Evolutionary conservation across 2,888 invertebrate genomes (phyloP).

Genomic region (Didymodactylos carnosus): DNA sequence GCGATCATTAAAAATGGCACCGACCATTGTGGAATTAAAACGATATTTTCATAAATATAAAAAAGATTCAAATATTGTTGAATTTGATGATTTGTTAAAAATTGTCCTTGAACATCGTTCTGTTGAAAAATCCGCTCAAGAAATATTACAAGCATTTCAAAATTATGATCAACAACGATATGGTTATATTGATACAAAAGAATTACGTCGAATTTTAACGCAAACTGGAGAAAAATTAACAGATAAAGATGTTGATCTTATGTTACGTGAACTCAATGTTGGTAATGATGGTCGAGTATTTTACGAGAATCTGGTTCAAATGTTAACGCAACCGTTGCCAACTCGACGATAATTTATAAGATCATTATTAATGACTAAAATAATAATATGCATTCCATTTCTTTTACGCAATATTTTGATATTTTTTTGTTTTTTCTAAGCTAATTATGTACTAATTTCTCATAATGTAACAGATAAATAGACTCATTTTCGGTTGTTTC

Average conservation of each 20-base stretch:
- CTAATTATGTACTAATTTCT: too few species aligned
- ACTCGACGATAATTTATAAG: not conserved
- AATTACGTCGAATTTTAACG: constrained; percentile 62
- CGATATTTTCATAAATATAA: constrained; percentile 47
- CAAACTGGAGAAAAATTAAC: constrained; percentile 73
- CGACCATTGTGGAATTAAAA: constrained; percentile 69
- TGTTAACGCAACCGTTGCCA: not conserved
- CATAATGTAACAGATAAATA: too few species aligned
- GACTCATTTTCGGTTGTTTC: too few species aligned
- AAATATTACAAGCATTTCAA: constrained; percentile 67
- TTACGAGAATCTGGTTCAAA: not conserved
- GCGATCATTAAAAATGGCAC: constrained; percentile 77
- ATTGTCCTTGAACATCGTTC: constrained; percentile 69
- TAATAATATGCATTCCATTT: not conserved
- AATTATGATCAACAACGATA: constrained; percentile 47
- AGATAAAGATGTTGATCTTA: constrained; percentile 38
- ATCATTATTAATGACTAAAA: not conserved
- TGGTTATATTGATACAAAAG: constrained; percentile 52
- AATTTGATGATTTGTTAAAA: constrained; percentile 76
- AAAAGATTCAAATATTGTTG: constrained; percentile 20
- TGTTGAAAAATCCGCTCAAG: constrained; percentile 60
- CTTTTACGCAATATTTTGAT: too few species aligned
- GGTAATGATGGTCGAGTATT: not conserved
- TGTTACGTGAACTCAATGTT: not conserved
- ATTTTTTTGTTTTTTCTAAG: too few species aligned